Conservation (phyloP, 2,113 vertebrate species). For the Prionailurus bengalensis region DNA sequence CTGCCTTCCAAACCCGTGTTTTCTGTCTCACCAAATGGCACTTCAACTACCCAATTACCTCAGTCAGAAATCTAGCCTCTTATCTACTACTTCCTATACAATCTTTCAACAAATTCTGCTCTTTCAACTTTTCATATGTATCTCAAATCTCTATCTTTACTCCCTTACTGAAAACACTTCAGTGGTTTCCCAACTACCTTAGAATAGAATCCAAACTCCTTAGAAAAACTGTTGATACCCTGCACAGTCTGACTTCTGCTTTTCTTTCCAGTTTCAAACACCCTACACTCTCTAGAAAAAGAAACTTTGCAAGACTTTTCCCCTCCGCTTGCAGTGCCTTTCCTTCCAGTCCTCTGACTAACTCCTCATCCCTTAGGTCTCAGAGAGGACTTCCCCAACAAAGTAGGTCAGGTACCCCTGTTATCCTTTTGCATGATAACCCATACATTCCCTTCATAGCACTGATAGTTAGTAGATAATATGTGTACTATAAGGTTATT, state of each 20-base stretch:
- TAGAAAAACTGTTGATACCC: not conserved
- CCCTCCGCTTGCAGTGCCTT: not conserved
- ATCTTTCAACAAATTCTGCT: not conserved
- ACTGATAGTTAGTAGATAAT: not conserved
- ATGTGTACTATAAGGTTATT: not conserved
- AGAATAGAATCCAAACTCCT: conserved; percentile 40
- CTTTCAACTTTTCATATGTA: not conserved
- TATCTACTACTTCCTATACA: not conserved
- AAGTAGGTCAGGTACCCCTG: not conserved
- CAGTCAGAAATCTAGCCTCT: not conserved
- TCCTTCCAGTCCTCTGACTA: not conserved
- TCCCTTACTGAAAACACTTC: not conserved
- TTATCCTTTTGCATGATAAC: not conserved
- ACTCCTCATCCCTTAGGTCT: not conserved
- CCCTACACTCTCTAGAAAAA: not conserved
- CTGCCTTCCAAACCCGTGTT: not conserved
- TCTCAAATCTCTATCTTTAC: not conserved
- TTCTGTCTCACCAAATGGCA: not conserved
- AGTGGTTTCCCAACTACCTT: not conserved
- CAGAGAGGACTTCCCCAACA: not conserved
- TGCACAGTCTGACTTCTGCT: not conserved
- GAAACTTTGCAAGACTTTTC: not conserved
- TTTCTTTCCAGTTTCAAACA: not conserved
- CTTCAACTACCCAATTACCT: not conserved
- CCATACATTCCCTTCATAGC: not conserved